Percentiles rank a stretch among this genome's conserved stretches.
phyloP scores from a whole-genome alignment of 2,888 invertebrate species.

The Cyaniris semiargus region DNA sequence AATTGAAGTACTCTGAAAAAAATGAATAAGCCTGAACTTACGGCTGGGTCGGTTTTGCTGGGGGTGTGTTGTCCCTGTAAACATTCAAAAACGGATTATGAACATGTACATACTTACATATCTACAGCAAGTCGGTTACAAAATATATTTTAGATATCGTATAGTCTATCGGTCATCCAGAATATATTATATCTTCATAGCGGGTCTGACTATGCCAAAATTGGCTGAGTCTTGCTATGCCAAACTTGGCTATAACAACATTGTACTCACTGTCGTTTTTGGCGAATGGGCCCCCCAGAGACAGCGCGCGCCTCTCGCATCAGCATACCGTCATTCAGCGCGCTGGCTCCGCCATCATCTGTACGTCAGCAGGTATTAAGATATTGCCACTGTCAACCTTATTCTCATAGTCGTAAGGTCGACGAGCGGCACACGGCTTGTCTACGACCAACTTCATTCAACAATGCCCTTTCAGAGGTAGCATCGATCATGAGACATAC shows the following conservation, averaged over 20 bases:
- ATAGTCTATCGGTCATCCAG: too few species aligned
- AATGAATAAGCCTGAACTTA: background rate
- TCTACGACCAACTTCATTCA: too few species aligned
- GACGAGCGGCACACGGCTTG: too few species aligned
- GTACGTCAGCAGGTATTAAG: background rate
- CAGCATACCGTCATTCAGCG: constrained; percentile 65
- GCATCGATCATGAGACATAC: too few species aligned
- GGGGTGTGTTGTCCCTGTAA: background rate
- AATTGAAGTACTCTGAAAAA: background rate
- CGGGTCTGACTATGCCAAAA: too few species aligned
- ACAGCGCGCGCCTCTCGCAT: constrained; percentile 61
- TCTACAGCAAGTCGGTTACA: too few species aligned
- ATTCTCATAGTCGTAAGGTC: background rate
- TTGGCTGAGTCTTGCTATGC: too few species aligned
- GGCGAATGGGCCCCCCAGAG: background rate
- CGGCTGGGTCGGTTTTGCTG: background rate
- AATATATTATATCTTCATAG: too few species aligned
- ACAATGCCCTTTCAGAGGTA: too few species aligned
- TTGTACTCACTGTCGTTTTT: too few species aligned
- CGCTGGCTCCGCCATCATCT: constrained; percentile 44
- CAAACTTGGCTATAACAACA: too few species aligned
- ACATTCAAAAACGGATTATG: background rate
- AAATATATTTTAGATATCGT: background rate
- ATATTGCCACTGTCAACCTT: background rate
- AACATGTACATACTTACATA: background rate